These are phyloP conservation scores for Mastigias papua DNA, from an alignment of 30 jellyfish, hydroid and myxozoan species.

Conservation along the genomic window DNA sequence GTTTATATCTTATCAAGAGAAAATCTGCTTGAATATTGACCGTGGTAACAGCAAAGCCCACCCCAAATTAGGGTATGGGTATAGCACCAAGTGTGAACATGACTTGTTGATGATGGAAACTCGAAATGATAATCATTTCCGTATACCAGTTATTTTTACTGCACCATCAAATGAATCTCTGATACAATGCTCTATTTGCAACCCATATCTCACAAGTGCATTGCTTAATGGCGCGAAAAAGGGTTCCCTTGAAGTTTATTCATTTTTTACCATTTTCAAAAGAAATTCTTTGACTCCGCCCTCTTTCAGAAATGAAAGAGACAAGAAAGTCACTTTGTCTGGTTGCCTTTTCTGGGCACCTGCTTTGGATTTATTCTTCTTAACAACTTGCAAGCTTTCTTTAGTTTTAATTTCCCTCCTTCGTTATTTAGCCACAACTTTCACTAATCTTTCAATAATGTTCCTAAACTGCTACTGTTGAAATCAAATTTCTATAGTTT, in stretches of 20 bases:
- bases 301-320: slow-evolving; percentile 38
- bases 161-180: slow-evolving; percentile 64
- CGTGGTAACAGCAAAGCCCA: slow-evolving; percentile 13
- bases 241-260: slow-evolving; percentile 46
- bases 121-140: slow-evolving; percentile 46
- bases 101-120: slow-evolving; percentile 42
- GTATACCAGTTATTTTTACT: slow-evolving; percentile 40
- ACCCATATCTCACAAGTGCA: slow-evolving; percentile 42
- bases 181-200: slow-evolving; percentile 40
- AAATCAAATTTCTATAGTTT: too few relatives aligned
- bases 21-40: slow-evolving; percentile 15
- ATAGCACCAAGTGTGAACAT: slow-evolving; percentile 60
- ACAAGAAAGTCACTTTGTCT: too few relatives aligned
- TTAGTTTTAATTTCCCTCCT: too few relatives aligned
- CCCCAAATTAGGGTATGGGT: slow-evolving; percentile 38
- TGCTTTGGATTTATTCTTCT: too few relatives aligned
- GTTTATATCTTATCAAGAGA: slow-evolving; percentile 30
- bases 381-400: too few relatives aligned
- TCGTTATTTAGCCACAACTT: too few relatives aligned
- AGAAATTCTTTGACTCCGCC: slow-evolving; percentile 55
- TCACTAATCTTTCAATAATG: too few relatives aligned
- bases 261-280: slow-evolving; percentile 40
- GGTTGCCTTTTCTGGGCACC: too few relatives aligned
- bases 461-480: too few relatives aligned
- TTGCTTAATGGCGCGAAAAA: slow-evolving; percentile 45